These are phyloP conservation scores for Stigmatopora nigra DNA, from an alignment of 2,113 vertebrate species.

Conservation along the genomic window DNA sequence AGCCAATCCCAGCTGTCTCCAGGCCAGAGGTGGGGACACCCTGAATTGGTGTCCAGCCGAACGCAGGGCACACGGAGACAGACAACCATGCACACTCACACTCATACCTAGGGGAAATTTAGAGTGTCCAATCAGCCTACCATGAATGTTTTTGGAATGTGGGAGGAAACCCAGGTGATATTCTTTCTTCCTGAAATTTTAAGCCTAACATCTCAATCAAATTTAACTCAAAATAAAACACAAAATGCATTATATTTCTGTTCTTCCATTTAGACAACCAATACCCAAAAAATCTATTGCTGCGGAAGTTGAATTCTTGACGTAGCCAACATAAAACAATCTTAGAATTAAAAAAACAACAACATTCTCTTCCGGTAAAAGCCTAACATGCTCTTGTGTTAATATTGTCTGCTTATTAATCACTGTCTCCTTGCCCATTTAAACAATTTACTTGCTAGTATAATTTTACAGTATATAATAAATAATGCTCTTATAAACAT, in stretches of 20 bases:
- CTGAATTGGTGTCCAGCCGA: no score
- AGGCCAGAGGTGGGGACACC: no score
- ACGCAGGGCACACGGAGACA: no score
- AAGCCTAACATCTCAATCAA: no score
- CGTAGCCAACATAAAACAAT: neutral
- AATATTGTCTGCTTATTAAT: slow-evolving; percentile 14
- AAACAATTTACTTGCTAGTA: neutral
- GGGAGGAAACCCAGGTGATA: no score
- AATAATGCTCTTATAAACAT: slow-evolving; percentile 2
- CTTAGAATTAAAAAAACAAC: neutral
- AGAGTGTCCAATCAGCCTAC: no score
- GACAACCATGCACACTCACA: no score
- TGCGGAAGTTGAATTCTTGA: neutral
- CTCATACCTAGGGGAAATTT: no score
- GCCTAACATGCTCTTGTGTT: neutral
- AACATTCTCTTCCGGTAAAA: neutral
- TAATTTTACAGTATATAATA: neutral
- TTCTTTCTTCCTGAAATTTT: no score
- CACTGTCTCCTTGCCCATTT: slow-evolving; percentile 11
- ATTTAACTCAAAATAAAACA: neutral
- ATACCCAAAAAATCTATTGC: neutral
- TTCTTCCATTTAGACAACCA: neutral
- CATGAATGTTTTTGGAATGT: no score
- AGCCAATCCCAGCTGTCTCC: no score
- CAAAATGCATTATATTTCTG: neutral